phyloP scores from a whole-genome alignment of 2,113 vertebrate genomes.

The Hucho hucho region DNA sequence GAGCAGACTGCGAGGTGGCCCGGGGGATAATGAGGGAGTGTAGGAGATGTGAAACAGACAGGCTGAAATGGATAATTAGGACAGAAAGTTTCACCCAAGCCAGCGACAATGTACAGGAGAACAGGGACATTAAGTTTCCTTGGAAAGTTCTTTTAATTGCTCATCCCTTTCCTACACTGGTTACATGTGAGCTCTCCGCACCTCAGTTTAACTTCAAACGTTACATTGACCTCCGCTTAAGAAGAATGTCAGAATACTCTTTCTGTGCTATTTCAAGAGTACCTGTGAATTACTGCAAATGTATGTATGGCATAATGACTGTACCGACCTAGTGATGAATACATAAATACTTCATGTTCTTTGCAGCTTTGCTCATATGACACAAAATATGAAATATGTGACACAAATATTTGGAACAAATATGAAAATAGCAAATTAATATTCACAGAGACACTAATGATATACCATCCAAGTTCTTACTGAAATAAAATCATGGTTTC shows the following conservation, averaged over 20 bases:
- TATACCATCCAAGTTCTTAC: constrained; percentile 50
- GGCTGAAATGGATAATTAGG: constrained; percentile 82
- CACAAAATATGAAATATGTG: neutral
- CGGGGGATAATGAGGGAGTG: constrained; percentile 72
- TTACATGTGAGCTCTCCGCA: constrained; percentile 54
- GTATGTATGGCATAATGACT: constrained; percentile 52
- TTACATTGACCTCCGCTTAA: constrained; percentile 59
- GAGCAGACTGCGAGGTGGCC: constrained; percentile 67
- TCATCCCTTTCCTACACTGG: constrained; percentile 56
- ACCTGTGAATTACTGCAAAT: constrained; percentile 37
- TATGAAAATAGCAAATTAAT: constrained; percentile 76
- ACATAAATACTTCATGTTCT: constrained; percentile 38
- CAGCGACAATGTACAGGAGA: constrained; percentile 70
- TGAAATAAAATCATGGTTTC: constrained; percentile 55
- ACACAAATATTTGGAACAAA: constrained; percentile 22
- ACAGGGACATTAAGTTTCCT: constrained; percentile 77
- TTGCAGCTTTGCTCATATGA: neutral
- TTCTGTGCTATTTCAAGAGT: constrained; percentile 45
- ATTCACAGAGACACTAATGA: constrained; percentile 73
- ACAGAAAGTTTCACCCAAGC: constrained; percentile 74
- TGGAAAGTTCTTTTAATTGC: constrained; percentile 64
- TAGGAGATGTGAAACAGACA: constrained; percentile 74
- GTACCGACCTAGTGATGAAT: constrained; percentile 47
- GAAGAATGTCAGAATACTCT: constrained; percentile 63
- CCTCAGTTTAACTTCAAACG: constrained; percentile 61